phyloP scores from a whole-genome alignment of 2,113 vertebrate species.

The Procavia capensis region DNA sequence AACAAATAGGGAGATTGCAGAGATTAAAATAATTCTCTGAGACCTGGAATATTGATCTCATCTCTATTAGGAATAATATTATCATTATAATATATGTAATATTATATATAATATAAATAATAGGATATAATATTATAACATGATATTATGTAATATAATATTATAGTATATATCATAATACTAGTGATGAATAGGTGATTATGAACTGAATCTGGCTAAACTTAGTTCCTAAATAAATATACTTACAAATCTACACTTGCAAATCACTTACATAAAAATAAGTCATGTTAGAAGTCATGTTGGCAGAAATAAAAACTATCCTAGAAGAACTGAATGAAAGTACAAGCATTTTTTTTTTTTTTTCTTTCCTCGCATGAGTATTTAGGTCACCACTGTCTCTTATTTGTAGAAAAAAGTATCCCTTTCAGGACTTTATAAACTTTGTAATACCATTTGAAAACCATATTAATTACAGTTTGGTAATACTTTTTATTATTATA shows the following conservation, averaged over 20 bases:
- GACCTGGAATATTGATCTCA: neutral
- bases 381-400: neutral
- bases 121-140: too few species aligned
- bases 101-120: too few species aligned
- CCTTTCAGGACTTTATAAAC: neutral
- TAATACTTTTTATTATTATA: neutral
- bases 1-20: neutral
- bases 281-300: neutral
- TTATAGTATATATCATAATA: too few species aligned
- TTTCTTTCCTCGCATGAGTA: neutral
- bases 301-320: neutral
- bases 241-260: neutral
- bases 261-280: neutral
- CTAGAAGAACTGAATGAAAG: neutral
- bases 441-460: neutral
- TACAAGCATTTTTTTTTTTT: neutral
- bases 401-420: neutral
- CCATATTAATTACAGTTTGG: neutral
- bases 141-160: too few species aligned
- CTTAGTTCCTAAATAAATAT: neutral
- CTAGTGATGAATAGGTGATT: neutral
- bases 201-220: neutral
- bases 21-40: neutral
- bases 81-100: too few species aligned
- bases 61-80: neutral